Conservation (phyloP, 2,797 vertebrate genomes). For the Danio tinwini region DNA sequence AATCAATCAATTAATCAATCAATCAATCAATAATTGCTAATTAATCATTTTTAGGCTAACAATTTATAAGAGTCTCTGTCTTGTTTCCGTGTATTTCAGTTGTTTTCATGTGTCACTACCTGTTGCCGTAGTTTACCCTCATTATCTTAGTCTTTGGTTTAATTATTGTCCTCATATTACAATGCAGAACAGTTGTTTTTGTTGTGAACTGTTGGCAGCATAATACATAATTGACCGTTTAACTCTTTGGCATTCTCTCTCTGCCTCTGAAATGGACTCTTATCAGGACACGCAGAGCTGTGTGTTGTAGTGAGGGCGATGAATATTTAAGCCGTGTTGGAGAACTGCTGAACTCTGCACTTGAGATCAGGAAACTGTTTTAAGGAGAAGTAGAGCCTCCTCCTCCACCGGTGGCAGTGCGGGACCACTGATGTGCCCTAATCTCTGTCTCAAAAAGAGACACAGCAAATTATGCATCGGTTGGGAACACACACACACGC, state of each 20-base stretch:
- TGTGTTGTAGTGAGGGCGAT: constrained; percentile 12
- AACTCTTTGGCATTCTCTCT: constrained; percentile 59
- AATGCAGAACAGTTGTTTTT: neutral
- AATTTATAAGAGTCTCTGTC: too few relatives aligned
- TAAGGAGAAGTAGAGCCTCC: constrained; percentile 25
- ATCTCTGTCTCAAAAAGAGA: constrained; percentile 52
- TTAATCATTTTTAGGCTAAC: too few relatives aligned
- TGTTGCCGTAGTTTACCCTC: too few relatives aligned
- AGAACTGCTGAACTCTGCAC: constrained; percentile 51
- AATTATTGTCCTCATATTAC: too few relatives aligned
- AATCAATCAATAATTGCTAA: too few relatives aligned
- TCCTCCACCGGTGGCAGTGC: neutral
- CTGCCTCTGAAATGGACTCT: constrained; percentile 19
- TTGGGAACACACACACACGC: constrained; percentile 43
- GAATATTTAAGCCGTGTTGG: constrained; percentile 39
- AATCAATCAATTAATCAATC: too few relatives aligned
- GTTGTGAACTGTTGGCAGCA: constrained; percentile 30
- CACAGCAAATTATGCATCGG: constrained; percentile 36
- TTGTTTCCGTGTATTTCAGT: too few relatives aligned
- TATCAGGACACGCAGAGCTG: constrained; percentile 29
- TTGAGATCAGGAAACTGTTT: constrained; percentile 42
- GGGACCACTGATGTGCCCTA: constrained; percentile 37
- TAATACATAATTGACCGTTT: constrained; percentile 70
- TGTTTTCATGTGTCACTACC: too few relatives aligned
- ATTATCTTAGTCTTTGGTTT: too few relatives aligned